These are phyloP conservation scores for Gallinago nigripennis DNA, from an alignment of 2,797 vertebrate genomes.

Conservation along the genomic window DNA sequence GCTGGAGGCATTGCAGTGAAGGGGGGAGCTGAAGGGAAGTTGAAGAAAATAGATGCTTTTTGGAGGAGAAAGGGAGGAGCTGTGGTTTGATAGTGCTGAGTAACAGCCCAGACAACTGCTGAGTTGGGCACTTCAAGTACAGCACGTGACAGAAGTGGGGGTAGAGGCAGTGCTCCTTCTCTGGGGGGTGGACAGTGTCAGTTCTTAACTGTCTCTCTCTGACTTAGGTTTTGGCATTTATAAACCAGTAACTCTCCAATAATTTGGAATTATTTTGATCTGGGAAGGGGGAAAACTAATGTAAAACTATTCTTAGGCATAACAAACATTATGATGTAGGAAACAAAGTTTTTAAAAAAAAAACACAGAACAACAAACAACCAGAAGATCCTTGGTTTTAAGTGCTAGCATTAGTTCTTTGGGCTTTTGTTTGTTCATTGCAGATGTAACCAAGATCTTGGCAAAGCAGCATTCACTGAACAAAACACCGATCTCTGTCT, in stretches of 20 bases:
- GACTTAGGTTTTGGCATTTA: background rate
- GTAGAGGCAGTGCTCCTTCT: background rate
- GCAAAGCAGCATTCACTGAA: constrained; percentile 70
- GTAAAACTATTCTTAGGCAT: background rate
- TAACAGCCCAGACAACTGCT: background rate
- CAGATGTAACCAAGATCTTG: constrained; percentile 78
- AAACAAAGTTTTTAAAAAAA: background rate
- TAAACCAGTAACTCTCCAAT: background rate
- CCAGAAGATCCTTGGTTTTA: background rate
- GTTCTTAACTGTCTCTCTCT: background rate
- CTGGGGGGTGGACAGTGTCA: background rate
- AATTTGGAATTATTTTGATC: background rate
- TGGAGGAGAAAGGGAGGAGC: background rate
- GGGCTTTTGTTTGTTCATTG: background rate
- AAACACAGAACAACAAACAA: background rate
- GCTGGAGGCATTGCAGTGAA: background rate
- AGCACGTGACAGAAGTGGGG: background rate
- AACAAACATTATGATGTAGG: background rate
- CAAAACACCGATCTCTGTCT: constrained; percentile 74
- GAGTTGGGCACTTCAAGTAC: background rate
- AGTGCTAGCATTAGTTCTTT: background rate
- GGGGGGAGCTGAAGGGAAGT: background rate
- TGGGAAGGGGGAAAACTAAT: background rate
- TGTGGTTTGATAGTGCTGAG: background rate
- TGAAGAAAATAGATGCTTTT: background rate